Evolutionary conservation across 2,888 invertebrate genomes (phyloP).

Genomic region (Volucella inanis): DNA sequence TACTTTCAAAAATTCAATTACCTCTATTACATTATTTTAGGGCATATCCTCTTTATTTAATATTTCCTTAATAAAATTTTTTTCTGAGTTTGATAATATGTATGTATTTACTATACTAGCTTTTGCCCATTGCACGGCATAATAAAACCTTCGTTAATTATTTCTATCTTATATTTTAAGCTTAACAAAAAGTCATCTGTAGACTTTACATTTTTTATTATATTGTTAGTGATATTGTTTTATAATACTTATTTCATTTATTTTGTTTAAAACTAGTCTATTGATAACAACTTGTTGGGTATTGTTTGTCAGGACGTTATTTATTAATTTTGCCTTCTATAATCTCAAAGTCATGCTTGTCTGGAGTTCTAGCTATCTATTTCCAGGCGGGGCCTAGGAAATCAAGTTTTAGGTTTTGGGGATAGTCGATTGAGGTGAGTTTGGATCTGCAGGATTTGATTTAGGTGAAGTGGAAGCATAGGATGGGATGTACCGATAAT

Average conservation of each 20-base stretch:
- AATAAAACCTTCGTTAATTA: no score
- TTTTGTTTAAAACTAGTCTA: conserved; percentile 25
- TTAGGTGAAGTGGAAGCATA: not conserved
- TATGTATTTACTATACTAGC: no score
- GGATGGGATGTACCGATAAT: not conserved
- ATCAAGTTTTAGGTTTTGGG: not conserved
- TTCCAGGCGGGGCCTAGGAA: conserved; percentile 40
- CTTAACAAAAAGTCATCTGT: no score
- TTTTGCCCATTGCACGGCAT: no score
- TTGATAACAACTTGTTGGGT: conserved; percentile 20
- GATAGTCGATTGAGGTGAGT: no score
- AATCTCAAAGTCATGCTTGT: conserved; percentile 44
- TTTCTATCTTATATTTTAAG: no score
- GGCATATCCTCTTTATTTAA: no score
- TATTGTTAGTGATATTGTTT: conserved; percentile 46
- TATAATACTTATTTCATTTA: conserved; percentile 42
- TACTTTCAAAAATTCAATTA: no score
- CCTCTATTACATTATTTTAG: no score
- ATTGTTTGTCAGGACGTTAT: conserved; percentile 7
- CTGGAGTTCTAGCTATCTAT: conserved; percentile 36
- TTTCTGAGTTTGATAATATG: no score
- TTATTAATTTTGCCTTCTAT: conserved; percentile 31
- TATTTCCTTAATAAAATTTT: no score
- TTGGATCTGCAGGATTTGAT: not conserved
- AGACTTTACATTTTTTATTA: conserved; percentile 17